A percentile compares a stretch with the other conserved stretches of the same genome.
These are phyloP conservation scores for Rhipidura dahli DNA, from an alignment of 2,113 vertebrate genomes.

Conservation along the genomic window DNA sequence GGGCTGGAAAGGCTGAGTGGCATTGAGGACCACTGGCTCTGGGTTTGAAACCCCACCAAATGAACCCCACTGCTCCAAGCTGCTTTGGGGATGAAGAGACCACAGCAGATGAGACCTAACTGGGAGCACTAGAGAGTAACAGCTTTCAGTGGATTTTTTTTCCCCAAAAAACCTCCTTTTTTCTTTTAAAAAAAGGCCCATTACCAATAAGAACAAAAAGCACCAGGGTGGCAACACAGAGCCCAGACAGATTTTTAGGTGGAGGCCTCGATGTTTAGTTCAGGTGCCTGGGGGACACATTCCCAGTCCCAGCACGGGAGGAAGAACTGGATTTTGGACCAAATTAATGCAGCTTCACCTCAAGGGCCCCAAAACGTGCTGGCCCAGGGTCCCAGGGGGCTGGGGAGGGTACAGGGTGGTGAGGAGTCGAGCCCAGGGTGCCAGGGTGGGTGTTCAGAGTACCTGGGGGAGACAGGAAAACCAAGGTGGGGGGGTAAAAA, in stretches of 20 bases:
- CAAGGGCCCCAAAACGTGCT: fast-evolving
- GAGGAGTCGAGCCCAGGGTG: not conserved
- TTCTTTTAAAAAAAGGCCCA: not conserved
- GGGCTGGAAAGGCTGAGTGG: not conserved
- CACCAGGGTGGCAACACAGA: not conserved
- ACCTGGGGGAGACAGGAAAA: constrained; percentile 31
- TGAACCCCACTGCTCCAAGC: not conserved
- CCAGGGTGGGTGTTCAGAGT: not conserved
- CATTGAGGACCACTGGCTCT: not conserved
- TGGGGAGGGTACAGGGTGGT: not conserved
- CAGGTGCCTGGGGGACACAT: not conserved
- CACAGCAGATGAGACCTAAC: not conserved
- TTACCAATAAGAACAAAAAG: not conserved
- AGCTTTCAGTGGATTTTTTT: not conserved
- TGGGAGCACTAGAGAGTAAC: not conserved
- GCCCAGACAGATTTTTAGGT: not conserved
- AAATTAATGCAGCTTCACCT: not conserved
- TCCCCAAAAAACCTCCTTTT: not conserved
- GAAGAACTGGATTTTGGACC: not conserved
- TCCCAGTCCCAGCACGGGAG: not conserved
- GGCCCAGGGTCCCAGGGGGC: fast-evolving
- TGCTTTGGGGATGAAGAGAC: not conserved
- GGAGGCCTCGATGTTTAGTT: fast-evolving
- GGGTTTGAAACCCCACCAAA: not conserved
- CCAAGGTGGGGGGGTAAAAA: fast-evolving